Percentiles rank a stretch among this genome's conserved stretches.
Evolutionary conservation across 2,113 vertebrate genomes (phyloP).

Genomic region (Cinclus cinclus): DNA sequence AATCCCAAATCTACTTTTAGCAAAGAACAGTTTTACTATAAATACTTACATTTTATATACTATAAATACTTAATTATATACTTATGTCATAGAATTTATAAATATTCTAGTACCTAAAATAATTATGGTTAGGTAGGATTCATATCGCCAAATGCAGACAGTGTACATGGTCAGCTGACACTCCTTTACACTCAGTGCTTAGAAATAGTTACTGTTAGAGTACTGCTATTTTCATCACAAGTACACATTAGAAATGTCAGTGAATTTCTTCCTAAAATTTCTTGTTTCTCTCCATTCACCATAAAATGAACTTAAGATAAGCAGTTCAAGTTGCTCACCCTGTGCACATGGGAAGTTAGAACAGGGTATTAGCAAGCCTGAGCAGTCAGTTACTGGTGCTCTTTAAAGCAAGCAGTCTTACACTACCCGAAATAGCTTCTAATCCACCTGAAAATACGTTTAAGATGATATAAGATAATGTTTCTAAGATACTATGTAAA

Average conservation of each 20-base stretch:
- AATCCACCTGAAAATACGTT: background rate
- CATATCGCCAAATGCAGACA: background rate
- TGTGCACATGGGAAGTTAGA: background rate
- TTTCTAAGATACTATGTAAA: background rate
- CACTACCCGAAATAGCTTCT: background rate
- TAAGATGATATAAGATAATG: accelerated
- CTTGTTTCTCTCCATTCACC: background rate
- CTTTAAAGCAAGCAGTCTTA: background rate
- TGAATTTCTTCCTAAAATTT: background rate
- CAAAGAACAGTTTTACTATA: background rate
- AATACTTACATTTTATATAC: background rate
- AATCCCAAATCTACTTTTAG: background rate
- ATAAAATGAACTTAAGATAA: background rate
- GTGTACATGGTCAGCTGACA: background rate
- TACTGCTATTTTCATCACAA: background rate
- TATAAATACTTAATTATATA: background rate
- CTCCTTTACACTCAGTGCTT: background rate
- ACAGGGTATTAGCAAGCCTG: background rate
- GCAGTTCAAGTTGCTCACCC: background rate
- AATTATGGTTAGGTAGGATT: background rate
- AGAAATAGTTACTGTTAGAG: background rate
- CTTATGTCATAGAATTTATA: background rate
- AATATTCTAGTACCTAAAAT: background rate
- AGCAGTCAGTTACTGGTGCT: background rate
- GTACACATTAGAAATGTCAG: background rate